phyloP scores from a whole-genome alignment of 2,113 vertebrate genomes.

The Ifrita kowaldi region DNA sequence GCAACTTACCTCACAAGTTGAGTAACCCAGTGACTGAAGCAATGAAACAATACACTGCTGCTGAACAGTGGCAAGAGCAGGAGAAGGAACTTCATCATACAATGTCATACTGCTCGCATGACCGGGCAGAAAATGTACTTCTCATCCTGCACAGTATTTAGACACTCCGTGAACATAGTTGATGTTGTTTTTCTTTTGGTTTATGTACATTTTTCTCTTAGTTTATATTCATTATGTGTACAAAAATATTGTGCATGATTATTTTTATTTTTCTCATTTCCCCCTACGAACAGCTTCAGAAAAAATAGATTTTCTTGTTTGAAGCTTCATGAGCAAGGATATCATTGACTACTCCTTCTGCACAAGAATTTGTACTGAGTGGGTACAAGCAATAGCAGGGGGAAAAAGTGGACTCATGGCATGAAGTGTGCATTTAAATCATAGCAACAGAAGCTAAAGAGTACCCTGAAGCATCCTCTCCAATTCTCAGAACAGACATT shows the following conservation, averaged over 20 bases:
- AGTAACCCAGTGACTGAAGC: not conserved
- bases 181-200: not conserved
- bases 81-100: not conserved
- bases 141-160: not conserved
- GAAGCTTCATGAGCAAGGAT: not conserved
- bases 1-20: not conserved
- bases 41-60: not conserved
- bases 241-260: not conserved
- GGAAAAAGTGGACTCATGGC: not conserved
- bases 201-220: not conserved
- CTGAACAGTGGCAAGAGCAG: not conserved
- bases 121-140: not conserved
- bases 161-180: not conserved
- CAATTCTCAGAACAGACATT: not conserved
- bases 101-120: fast-evolving
- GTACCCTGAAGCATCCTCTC: not conserved
- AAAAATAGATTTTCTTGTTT: not conserved
- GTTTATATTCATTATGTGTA: not conserved
- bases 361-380: not conserved
- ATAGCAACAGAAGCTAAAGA: not conserved
- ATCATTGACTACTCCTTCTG: not conserved
- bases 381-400: not conserved
- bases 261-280: not conserved
- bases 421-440: not conserved
- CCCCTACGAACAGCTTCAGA: not conserved